These are phyloP conservation scores for Yoshiicerus persimilis DNA, from an alignment of 1,140 invertebrate genomes.

Conservation along the genomic window DNA sequence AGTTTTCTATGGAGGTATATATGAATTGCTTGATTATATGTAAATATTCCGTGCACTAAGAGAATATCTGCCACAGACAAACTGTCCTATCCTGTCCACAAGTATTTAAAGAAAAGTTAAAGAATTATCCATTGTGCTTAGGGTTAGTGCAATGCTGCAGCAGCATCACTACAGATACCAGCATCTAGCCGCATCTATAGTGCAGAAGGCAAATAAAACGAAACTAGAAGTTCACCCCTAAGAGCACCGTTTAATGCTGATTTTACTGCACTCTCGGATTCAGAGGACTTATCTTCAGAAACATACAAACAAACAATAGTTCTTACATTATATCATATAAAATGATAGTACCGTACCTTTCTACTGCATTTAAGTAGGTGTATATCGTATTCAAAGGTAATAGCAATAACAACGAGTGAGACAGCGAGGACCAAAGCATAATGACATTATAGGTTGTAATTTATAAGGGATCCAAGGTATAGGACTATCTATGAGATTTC, in stretches of 20 bases:
- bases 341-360: background rate
- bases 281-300: background rate
- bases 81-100: background rate
- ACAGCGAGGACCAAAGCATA: background rate
- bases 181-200: background rate
- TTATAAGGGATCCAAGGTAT: background rate
- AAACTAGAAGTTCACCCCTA: background rate
- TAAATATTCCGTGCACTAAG: background rate
- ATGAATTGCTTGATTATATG: background rate
- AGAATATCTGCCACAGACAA: background rate
- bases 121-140: background rate
- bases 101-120: background rate
- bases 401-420: background rate
- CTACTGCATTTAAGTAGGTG: background rate
- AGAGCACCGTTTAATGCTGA: background rate
- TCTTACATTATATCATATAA: background rate
- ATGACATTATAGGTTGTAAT: background rate
- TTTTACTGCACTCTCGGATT: background rate
- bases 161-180: background rate
- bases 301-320: background rate
- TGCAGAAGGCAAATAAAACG: background rate
- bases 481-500: background rate
- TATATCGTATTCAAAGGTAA: background rate
- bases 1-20: background rate
- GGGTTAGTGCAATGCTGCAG: background rate